These are phyloP conservation scores for Tamandua tetradactyla DNA, from an alignment of 2,797 vertebrate genomes.

Conservation along the genomic window DNA sequence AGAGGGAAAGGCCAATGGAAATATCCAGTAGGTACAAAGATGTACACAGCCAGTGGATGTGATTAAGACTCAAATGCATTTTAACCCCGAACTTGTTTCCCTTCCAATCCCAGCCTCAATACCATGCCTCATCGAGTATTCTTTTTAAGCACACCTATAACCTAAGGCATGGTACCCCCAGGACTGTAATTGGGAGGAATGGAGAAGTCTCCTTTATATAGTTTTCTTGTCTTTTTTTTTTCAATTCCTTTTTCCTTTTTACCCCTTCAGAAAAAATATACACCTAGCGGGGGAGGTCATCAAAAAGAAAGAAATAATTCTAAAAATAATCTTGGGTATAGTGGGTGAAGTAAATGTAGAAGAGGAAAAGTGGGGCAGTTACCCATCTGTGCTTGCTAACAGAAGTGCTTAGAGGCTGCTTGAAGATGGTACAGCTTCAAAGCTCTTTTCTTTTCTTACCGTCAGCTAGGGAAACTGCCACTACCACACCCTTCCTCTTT, in stretches of 20 bases:
- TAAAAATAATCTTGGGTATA: rapidly evolving
- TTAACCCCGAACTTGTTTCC: neutral
- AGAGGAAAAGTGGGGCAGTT: too few species aligned
- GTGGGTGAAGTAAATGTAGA: rapidly evolving
- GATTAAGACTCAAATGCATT: neutral
- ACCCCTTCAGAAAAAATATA: neutral
- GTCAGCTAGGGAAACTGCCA: neutral
- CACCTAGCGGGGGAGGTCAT: neutral
- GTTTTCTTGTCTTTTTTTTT: neutral
- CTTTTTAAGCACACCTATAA: neutral
- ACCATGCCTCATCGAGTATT: neutral
- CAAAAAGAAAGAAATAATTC: neutral
- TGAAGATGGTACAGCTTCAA: neutral
- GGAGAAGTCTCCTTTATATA: neutral
- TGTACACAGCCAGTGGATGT: neutral
- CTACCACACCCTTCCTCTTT: neutral
- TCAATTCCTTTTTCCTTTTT: neutral
- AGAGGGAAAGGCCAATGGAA: neutral
- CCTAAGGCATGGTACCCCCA: neutral
- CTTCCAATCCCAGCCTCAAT: neutral
- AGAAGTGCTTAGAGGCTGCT: neutral
- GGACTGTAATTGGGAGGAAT: neutral
- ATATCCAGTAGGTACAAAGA: neutral
- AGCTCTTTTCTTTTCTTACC: neutral
- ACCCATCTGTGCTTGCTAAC: rapidly evolving